Evolutionary conservation across 2,113 vertebrate genomes (phyloP), one percentile per base, ranked within the genome.

Genomic region (Taxidea taxus): DNA sequence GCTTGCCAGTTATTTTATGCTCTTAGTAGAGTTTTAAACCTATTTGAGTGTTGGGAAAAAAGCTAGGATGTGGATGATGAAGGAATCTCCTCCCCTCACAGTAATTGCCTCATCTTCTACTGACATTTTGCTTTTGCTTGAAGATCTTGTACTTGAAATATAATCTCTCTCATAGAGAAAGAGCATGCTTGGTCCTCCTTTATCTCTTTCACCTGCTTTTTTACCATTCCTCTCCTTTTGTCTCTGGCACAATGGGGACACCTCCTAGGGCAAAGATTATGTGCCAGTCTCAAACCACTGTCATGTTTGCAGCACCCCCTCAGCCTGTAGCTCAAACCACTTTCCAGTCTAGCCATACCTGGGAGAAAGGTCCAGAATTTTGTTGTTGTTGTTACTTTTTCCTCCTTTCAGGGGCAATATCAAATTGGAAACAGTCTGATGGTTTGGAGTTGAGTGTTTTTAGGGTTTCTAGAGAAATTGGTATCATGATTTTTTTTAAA

Each of bases 401-500:
- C 16, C 14, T 85, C 25, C 16, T 64, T 54, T 66, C 6, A 29
- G 21, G 23, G 16, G 21, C 25, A 47, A 37, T 34, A 15, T 20
- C n/a, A 51, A 27, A 23, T n/a, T n/a, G 47, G 47, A 25, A 18
- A 31, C 25, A 16, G 0, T 42, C 54, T 47, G 25, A 74, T 77
- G 44, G 37, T 80, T 44, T 74, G 49, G n/a, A 95, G n/a, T 29
- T 56, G 10, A 56, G 16, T 82, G 18, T 56, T 78, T 81, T 75
- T 51, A 34, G 21, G 6, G 20, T 87, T 87, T 77, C 16, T 21
- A 70, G 74, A 83, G 82, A 95, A 93, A 94, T 34, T 75, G 27
- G 49, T 7, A 6, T 90, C 51, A 68, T 64, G 42, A 47, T 75
- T 95, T 96, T 42, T 51, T 68, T 37, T 34, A 68, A 78, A 96